Base-by-base conservation (phyloP, 2,797 vertebrate species). In the Coracias cyanogaster region DNA sequence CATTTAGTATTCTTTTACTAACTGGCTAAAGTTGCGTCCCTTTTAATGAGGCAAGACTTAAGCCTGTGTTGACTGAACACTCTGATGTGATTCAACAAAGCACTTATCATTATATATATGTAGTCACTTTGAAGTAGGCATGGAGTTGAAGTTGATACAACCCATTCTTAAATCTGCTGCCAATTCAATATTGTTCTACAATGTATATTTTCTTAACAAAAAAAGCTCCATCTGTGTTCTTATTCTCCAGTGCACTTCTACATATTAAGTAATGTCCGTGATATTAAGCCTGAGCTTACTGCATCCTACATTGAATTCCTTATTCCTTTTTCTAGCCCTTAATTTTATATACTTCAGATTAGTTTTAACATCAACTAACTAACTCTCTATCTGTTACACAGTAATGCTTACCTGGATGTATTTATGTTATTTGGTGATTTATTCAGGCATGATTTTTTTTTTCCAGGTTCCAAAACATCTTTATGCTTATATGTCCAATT, bases 331-430 rank as follows among this genome's bases (percentile, higher is more conserved):
- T 3, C 5, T 87, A 61, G n/a, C 3, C 1, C 2, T 57, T 45
- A 31, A 49, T 45, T 78, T 65, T 65, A 21, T 31, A 43, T 20
- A 39, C 6, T 62, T 52, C 15, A 65, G 25, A 62, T 51, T 64
- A 58, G 4, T 49, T 85, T 55, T 57, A 55, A 37, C 4, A n/a
- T 35, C 17, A 83, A 46, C 26, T 33, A 51, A 35, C 1, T 33
- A 51, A 35, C 1, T 51, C 22, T 67, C 31, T 57, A 61, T 62
- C n/a, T 66, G 8, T 65, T 71, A 8, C 31, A 8, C 16, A 76
- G 6, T 35, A 76, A 71, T 12, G 1, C 7, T 31, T 66, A 60
- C 6, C 2, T 19, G 19, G 13, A 43, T 0, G 0, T 45, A 66
- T 41, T 81, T 45, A 62, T 46, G 12, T 41, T 33, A 43, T 28